Evolutionary conservation across 2,888 invertebrate genomes (phyloP), one percentile per base, ranked within the genome.

Genomic region (Scotopteryx bipunctaria): DNA sequence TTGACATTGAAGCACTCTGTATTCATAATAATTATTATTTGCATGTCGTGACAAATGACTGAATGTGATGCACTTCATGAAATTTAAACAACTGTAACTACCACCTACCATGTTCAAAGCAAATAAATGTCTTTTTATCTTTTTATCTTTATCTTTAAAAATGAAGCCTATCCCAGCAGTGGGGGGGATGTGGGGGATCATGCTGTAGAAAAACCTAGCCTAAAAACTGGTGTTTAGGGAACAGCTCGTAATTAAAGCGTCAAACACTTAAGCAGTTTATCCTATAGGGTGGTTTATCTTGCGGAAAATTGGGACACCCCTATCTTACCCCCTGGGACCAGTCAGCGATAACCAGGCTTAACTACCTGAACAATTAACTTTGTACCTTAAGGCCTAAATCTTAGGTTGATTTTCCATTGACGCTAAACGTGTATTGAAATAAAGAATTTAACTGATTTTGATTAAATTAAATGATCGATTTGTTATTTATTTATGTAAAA

Each of bases 221-320:
- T 17, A 41, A 35, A 42, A 36, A 48, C 29, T 16, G 4, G 14
- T 42, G 40, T 56, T 61, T 61, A 33, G 56, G 42, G 13, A 8
- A 29, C 17, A 21, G 37, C 37, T 55, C 60, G 61, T 62, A 74
- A 76, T 76, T 69, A 76, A 68, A 67, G 66, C 71, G 69, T 71
- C 72, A 73, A 71, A 72, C 61, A 67, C 69, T 74, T 72, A 73
- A 71, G 52, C 65, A 48, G 57, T 70, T 73, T 68, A 67, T 62
- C 59, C 62, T 59, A 69, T 67, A 65, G 67, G 66, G 65, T 66
- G 69, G 57, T 59, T 63, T 64, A 65, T 73, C 73, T 73, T 62
- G 67, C 64, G 74, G 69, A 72, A 77, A 75, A 76, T 77, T 75
- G 72, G 61, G 55, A 50, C 53, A 63, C 55, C 54, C 57, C 55